Conservation (phyloP, 2,797 vertebrate genomes). For the Poeciliopsis paucimaculata region DNA sequence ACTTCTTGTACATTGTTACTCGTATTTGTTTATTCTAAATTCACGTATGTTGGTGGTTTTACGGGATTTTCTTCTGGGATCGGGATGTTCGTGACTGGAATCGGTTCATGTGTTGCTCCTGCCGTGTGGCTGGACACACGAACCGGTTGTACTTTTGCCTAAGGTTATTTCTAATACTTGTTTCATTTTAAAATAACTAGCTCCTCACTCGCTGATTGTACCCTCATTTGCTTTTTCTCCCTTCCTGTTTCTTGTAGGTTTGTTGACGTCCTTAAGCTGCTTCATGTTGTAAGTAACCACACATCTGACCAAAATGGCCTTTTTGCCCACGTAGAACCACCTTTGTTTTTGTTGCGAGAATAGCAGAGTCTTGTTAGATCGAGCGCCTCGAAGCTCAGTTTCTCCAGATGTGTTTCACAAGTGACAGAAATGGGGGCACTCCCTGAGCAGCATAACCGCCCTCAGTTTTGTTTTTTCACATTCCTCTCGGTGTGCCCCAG, state of each 20-base stretch:
- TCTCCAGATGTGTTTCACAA: slow-evolving; percentile 69
- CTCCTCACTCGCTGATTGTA: neutral
- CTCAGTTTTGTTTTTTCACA: slow-evolving; percentile 35
- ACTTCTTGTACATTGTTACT: no score
- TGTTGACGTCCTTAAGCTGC: slow-evolving; percentile 95
- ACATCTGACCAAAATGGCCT: slow-evolving; percentile 4
- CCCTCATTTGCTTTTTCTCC: neutral
- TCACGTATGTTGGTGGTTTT: no score
- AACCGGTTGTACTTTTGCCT: no score
- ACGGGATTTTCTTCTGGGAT: no score
- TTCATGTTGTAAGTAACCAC: slow-evolving; percentile 93
- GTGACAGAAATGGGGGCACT: slow-evolving; percentile 37
- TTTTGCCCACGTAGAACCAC: slow-evolving; percentile 1
- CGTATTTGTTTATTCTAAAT: no score
- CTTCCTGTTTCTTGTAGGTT: slow-evolving; percentile 83
- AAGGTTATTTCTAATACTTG: no score
- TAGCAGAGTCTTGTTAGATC: slow-evolving; percentile 25
- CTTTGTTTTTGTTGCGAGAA: slow-evolving; percentile 9
- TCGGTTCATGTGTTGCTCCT: no score
- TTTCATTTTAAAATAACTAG: neutral
- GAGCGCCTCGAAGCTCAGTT: slow-evolving; percentile 30
- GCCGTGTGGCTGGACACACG: no score
- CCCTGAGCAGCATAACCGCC: slow-evolving; percentile 38
- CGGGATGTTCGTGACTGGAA: no score
- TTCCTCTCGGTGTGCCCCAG: slow-evolving; percentile 44